Evolutionary conservation across 2,113 vertebrate genomes (phyloP).

Genomic region (Sebastes schlegelii): DNA sequence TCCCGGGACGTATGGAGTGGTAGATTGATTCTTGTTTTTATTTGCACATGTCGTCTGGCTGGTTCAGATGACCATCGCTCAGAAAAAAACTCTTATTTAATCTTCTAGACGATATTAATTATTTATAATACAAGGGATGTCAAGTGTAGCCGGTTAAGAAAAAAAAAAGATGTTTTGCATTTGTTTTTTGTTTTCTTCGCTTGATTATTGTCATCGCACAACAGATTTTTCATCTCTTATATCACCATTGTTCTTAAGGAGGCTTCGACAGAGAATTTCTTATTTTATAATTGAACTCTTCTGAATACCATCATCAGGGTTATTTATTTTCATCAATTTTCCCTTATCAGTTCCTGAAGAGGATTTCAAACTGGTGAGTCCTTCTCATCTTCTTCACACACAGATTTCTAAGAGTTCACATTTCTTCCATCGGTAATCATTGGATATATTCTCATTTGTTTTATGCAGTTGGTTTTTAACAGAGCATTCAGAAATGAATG

Average conservation of each 20-base stretch:
- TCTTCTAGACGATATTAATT: constrained; percentile 52
- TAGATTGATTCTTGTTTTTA: constrained; percentile 52
- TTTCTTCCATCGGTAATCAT: constrained; percentile 13
- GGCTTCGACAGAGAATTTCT: constrained; percentile 21
- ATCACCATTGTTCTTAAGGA: constrained; percentile 3
- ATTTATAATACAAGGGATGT: constrained; percentile 63
- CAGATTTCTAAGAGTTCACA: not conserved
- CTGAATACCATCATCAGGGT: not conserved
- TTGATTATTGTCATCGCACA: constrained; percentile 13
- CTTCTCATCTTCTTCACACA: constrained; percentile 7
- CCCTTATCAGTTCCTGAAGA: not conserved
- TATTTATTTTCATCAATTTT: constrained; percentile 24
- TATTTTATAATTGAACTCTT: constrained; percentile 1
- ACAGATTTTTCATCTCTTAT: constrained; percentile 22
- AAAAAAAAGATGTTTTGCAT: not conserved
- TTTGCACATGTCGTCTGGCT: constrained; percentile 81
- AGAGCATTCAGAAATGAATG: constrained; percentile 32
- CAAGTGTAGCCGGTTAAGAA: constrained; percentile 13
- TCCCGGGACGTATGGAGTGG: constrained; percentile 13
- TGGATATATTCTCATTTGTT: constrained; percentile 17
- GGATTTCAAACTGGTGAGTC: constrained; percentile 3
- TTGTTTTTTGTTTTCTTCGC: not conserved
- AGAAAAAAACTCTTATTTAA: constrained; percentile 62
- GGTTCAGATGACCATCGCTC: constrained; percentile 77
- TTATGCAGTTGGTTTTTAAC: constrained; percentile 15